phyloP scores from a whole-genome alignment of 2,113 vertebrate species.

The Sisor rabdophorus region DNA sequence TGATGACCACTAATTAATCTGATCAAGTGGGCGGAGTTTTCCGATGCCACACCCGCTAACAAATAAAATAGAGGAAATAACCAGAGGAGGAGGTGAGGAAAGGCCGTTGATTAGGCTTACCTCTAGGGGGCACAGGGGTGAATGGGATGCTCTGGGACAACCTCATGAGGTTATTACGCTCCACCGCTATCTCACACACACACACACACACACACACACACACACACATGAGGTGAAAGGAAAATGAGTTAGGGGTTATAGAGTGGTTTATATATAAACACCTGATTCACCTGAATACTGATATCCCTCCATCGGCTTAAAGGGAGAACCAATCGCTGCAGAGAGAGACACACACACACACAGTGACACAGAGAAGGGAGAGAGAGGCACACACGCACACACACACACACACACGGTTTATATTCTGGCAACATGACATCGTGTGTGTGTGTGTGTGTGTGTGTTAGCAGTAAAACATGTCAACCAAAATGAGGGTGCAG shows the following conservation, averaged over 20 bases:
- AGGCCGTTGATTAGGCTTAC: constrained; percentile 64
- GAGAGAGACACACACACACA: constrained; percentile 39
- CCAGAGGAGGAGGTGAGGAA: neutral
- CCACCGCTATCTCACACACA: constrained; percentile 78
- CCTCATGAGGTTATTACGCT: constrained; percentile 98
- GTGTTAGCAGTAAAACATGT: neutral
- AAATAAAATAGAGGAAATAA: neutral
- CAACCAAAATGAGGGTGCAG: constrained; percentile 8
- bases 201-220: constrained; percentile 47
- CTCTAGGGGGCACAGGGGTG: constrained; percentile 95
- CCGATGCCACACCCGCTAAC: too few species aligned
- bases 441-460: neutral
- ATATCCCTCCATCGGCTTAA: constrained; percentile 95
- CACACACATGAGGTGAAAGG: constrained; percentile 13
- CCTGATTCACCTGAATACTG: constrained; percentile 86
- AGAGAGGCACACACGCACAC: neutral
- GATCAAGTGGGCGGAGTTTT: too few species aligned
- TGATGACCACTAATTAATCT: too few species aligned
- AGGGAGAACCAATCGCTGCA: constrained; percentile 92
- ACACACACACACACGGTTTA: too few species aligned
- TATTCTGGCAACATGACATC: neutral
- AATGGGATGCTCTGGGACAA: constrained; percentile 97
- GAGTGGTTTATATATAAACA: neutral
- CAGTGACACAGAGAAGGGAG: constrained; percentile 35
- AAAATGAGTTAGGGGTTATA: neutral